These are phyloP conservation scores for Micromesistius poutassou DNA, from an alignment of 2,797 vertebrate species.

Conservation along the genomic window DNA sequence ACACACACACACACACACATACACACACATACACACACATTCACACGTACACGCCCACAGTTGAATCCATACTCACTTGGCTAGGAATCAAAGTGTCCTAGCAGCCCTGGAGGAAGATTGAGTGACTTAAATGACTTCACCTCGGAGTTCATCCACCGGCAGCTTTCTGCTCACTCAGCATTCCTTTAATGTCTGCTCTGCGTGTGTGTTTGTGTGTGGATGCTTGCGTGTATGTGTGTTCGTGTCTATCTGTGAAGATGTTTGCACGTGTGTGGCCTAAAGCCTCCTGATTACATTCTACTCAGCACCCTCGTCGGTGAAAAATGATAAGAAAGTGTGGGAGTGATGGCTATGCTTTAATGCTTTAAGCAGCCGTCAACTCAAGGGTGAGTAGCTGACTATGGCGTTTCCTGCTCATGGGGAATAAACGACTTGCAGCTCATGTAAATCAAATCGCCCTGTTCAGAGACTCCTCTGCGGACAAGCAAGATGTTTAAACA, in stretches of 20 bases:
- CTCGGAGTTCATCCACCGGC: slow-evolving; percentile 60
- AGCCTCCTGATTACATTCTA: slow-evolving; percentile 33
- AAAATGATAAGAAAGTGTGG: background rate
- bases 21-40: background rate
- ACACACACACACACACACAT: background rate
- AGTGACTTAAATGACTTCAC: slow-evolving; percentile 60
- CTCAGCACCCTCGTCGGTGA: slow-evolving; percentile 31
- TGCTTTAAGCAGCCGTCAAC: too few relatives aligned
- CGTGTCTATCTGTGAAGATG: background rate
- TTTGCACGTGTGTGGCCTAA: background rate
- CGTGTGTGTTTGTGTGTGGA: slow-evolving; percentile 13
- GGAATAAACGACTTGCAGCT: too few relatives aligned
- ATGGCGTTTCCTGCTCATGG: too few relatives aligned
- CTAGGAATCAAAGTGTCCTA: slow-evolving; percentile 57
- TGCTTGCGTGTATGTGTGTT: slow-evolving; percentile 7
- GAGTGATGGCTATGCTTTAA: too few relatives aligned
- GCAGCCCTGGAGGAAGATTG: slow-evolving; percentile 39
- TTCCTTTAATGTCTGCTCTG: slow-evolving; percentile 25
- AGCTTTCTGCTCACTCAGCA: slow-evolving; percentile 42
- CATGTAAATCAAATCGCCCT: too few relatives aligned
- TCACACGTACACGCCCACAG: background rate
- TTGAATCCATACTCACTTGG: slow-evolving; percentile 20
- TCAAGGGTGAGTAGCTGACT: too few relatives aligned
- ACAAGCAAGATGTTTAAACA: too few relatives aligned
- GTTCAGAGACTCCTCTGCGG: background rate